Evolutionary conservation across 2,888 invertebrate species (phyloP), one percentile per base, ranked within the genome.

Genomic region (Lordiphosa fenestrarum): DNA sequence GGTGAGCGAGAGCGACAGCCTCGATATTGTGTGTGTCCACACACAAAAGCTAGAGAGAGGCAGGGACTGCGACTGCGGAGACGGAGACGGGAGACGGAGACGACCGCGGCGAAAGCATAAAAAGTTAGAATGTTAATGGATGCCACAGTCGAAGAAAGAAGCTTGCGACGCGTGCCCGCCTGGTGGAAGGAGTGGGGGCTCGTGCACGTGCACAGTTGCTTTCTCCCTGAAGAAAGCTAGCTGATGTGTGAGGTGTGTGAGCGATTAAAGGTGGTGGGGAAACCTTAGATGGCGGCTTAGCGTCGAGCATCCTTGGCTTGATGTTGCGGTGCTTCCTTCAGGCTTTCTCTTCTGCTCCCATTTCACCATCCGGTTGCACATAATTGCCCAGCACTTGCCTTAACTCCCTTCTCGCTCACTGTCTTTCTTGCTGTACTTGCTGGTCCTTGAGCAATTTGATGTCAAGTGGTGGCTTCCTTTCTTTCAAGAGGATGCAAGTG

Each of bases 281-380:
- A 30, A 30, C 30, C 30, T 30, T 30, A 3, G 30, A 25, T 25
- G 25, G 25, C 3, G 6, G 7, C 25, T 7, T 7, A 25, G 25
- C 7, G 7, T 25, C 30, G 10, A 30, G 30, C 30, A 30, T 30
- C 30, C 30, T 30, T 9, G 30, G 30, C 3, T 30, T 30, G 9
- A 30, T 30, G 9, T 1, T 9, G 10, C 15, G 10, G 25, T 42
- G 30, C 57, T 63, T 63, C 63, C 64, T 64, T 63, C 12, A 36
- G 37, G 62, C 78, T 78, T 78, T 83, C 78, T 80, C 83, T 83
- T 83, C 66, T 80, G 83, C 59, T 70, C 83, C 66, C 73, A 80
- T 80, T 80, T 53, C 44, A 40, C 55, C 53, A 59, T 53, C 55
- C 71, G 73, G 76, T 66, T 75, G 70, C 67, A 65, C 60, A 59